phyloP scores from a whole-genome alignment of 2,797 vertebrate species.

The Notamacropus eugenii region DNA sequence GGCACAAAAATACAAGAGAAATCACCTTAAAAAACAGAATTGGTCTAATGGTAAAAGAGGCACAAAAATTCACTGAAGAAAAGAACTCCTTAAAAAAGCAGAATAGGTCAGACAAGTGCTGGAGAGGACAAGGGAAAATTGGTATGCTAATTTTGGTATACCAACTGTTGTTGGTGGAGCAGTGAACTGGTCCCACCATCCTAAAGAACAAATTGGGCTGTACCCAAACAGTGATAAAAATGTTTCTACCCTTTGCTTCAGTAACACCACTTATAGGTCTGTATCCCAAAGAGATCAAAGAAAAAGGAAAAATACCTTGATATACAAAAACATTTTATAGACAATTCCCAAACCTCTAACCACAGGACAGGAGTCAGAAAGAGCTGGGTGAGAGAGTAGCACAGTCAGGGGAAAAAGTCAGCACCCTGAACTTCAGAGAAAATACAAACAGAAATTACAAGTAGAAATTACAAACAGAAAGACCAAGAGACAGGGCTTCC shows the following conservation, averaged over 20 bases:
- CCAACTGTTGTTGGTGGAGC: too few species aligned
- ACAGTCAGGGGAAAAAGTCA: too few species aligned
- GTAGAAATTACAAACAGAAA: too few species aligned
- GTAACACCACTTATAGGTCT: too few species aligned
- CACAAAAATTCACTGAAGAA: background rate
- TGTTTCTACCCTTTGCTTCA: too few species aligned
- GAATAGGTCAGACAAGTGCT: background rate
- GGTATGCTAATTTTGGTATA: too few species aligned
- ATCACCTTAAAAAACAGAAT: background rate
- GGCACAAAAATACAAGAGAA: background rate
- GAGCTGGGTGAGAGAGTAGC: too few species aligned
- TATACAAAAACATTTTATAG: background rate
- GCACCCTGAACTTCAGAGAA: too few species aligned
- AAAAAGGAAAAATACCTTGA: background rate
- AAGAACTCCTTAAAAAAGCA: background rate
- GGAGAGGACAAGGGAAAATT: background rate
- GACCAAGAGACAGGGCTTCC: too few species aligned
- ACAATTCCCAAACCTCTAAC: too few species aligned
- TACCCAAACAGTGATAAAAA: background rate
- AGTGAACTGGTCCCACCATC: background rate
- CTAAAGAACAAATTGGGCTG: background rate
- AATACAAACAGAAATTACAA: too few species aligned
- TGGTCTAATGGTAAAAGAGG: background rate
- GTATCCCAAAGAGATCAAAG: background rate
- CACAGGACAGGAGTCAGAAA: too few species aligned